Evolutionary conservation across 1,140 invertebrate species (phyloP).

Genomic region (Eurosta solidaginis): DNA sequence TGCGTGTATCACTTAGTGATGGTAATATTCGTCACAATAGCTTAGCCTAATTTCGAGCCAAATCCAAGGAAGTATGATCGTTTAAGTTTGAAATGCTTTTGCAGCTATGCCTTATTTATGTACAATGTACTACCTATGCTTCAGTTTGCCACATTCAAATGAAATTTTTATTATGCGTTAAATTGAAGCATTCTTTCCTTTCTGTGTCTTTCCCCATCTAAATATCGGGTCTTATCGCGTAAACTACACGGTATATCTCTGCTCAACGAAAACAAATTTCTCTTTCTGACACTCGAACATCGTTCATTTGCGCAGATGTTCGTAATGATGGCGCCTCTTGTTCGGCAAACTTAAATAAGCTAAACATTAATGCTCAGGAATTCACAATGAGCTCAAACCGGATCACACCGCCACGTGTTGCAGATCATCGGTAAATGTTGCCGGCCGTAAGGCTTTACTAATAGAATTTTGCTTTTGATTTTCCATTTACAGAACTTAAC

Average conservation of each 20-base stretch:
- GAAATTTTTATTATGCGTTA: not conserved
- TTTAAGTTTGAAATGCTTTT: conserved; percentile 1
- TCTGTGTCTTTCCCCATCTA: conserved; percentile 25
- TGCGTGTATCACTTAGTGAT: no score
- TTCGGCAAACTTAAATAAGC: conserved; percentile 62
- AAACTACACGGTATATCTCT: not conserved
- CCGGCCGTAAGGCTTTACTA: conserved; percentile 20
- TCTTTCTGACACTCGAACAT: not conserved
- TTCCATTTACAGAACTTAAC: conserved; percentile 58
- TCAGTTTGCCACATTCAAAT: not conserved
- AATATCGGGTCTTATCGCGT: not conserved
- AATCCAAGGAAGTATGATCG: not conserved
- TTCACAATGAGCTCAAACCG: conserved; percentile 69
- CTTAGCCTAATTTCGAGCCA: not conserved
- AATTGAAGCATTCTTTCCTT: not conserved
- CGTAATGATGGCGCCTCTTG: conserved; percentile 39
- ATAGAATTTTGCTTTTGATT: conserved; percentile 28
- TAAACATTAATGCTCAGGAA: conserved; percentile 84
- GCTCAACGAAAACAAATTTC: not conserved
- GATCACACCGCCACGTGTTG: conserved; percentile 41
- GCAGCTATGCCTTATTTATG: not conserved
- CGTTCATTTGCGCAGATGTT: conserved; percentile 28
- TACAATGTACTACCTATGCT: not conserved
- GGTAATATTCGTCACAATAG: no score
- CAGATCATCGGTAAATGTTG: conserved; percentile 47